Evolutionary conservation across 2,113 vertebrate genomes (phyloP).

Genomic region (Salvelinus alpinus): DNA sequence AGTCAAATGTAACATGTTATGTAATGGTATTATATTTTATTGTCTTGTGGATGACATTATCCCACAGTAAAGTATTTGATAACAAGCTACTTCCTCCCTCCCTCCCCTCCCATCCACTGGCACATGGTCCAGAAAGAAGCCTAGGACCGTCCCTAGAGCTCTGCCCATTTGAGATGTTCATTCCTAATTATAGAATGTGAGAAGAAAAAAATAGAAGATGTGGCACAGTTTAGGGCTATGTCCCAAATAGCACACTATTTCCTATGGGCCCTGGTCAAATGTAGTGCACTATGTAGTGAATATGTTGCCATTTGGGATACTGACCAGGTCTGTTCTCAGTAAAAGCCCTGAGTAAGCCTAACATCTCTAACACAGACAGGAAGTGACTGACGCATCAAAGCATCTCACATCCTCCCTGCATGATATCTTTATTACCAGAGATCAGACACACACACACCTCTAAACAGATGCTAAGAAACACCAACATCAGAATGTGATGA

Average conservation of each 20-base stretch:
- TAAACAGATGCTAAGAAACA: slow-evolving; percentile 8
- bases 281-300: no score
- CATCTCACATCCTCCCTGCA: slow-evolving; percentile 4
- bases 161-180: not conserved
- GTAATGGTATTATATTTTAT: not conserved
- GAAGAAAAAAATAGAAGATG: not conserved
- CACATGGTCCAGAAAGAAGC: no score
- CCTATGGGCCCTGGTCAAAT: no score
- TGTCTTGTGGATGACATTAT: not conserved
- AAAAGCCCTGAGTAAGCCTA: slow-evolving; percentile 14
- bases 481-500: slow-evolving; percentile 4
- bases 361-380: not conserved
- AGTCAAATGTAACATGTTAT: no score
- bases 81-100: not conserved
- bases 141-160: not conserved
- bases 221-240: not conserved
- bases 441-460: slow-evolving; percentile 24
- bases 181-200: not conserved
- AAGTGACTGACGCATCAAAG: slow-evolving; percentile 37
- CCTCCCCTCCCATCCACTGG: no score
- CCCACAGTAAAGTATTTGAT: not conserved
- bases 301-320: no score
- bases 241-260: not conserved
- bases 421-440: slow-evolving; percentile 16
- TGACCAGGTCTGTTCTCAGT: not conserved